Percentiles rank a stretch among this genome's conserved stretches.
phyloP scores from a whole-genome alignment of 2,888 invertebrate species.

The Seira sanloemensis region DNA sequence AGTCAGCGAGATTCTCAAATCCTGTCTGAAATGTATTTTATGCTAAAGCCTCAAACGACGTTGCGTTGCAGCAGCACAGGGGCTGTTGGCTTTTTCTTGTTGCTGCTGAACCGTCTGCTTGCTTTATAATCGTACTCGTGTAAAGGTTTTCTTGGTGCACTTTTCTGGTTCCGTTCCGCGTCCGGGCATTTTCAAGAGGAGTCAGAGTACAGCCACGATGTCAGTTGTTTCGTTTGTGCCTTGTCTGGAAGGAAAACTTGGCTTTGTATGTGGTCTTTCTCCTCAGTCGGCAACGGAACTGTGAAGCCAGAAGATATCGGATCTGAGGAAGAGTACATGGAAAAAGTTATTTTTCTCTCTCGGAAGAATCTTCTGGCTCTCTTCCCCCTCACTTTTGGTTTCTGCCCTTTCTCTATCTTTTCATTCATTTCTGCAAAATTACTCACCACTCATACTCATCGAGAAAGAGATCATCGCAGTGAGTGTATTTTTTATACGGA shows the following conservation, averaged over 20 bases:
- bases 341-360: background rate
- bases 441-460: background rate
- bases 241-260: constrained; percentile 37
- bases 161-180: constrained; percentile 49
- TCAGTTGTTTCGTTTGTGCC: constrained; percentile 35
- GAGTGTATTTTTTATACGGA: no score
- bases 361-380: constrained; percentile 19
- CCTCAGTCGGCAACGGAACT: constrained; percentile 56
- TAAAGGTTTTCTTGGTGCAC: constrained; percentile 24
- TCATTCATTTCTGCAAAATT: constrained; percentile 34
- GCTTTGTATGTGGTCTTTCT: constrained; percentile 37
- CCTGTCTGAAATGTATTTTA: constrained; percentile 1
- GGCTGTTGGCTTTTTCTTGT: constrained; percentile 31
- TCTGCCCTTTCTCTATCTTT: background rate
- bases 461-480: no score
- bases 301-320: constrained; percentile 54
- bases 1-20: background rate
- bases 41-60: constrained; percentile 1
- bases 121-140: background rate
- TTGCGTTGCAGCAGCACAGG: constrained; percentile 8
- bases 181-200: constrained; percentile 61
- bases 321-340: constrained; percentile 29
- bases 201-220: constrained; percentile 54
- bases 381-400: background rate
- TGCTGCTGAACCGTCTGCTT: constrained; percentile 22